A percentile compares a stretch with the other conserved stretches of the same genome.
These are phyloP conservation scores for Lates japonicus DNA, from an alignment of 2,797 vertebrate species.

Conservation along the genomic window DNA sequence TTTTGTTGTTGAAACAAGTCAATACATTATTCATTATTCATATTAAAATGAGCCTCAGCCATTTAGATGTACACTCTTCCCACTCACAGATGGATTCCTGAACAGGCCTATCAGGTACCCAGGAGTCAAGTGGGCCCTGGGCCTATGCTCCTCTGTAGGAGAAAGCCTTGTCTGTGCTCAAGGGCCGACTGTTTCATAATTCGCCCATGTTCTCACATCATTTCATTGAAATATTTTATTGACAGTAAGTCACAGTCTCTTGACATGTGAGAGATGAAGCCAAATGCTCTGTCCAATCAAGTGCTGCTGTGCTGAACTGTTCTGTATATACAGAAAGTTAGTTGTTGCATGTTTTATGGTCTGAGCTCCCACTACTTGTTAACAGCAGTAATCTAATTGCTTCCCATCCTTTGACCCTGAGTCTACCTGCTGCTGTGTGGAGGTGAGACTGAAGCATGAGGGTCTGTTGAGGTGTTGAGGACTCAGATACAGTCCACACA, in stretches of 20 bases:
- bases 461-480: conserved; percentile 22
- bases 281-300: too few species aligned
- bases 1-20: too few species aligned
- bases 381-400: neutral
- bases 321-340: neutral
- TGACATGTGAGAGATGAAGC: neutral
- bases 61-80: neutral
- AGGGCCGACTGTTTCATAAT: too few species aligned
- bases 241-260: neutral
- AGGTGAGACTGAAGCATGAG: neutral
- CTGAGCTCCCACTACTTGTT: neutral
- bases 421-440: conserved; percentile 1
- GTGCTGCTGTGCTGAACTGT: neutral
- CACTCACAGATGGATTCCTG: neutral
- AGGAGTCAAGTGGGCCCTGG: too few species aligned
- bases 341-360: neutral
- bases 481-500: conserved; percentile 33
- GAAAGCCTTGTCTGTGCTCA: too few species aligned
- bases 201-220: neutral
- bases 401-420: conserved; percentile 33
- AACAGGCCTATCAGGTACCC: neutral
- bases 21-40: neutral
- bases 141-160: too few species aligned
- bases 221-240: neutral
- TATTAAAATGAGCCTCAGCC: neutral